These are phyloP conservation scores for Ophiothrix spiculata DNA, from an alignment of 35 echinoderm and acorn worm species.

Conservation along the genomic window DNA sequence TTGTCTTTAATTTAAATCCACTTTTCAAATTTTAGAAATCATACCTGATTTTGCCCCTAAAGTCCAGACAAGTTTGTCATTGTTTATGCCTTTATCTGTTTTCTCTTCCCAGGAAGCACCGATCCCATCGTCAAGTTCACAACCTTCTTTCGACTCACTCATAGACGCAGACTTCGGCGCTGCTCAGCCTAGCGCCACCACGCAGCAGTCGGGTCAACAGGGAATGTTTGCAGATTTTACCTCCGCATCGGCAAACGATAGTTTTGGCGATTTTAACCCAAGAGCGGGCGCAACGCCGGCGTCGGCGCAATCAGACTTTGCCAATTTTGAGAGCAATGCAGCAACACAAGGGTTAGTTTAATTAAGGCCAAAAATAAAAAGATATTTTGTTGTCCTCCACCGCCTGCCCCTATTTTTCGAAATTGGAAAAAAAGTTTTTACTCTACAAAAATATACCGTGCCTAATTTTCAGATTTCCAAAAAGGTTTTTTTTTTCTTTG, in stretches of 20 bases:
- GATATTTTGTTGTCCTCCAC: background rate
- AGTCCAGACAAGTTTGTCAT: background rate
- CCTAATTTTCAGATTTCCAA: no score
- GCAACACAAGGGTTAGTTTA: constrained; percentile 4
- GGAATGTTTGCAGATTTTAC: constrained; percentile 86
- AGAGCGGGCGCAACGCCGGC: constrained; percentile 55
- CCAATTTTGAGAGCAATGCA: constrained; percentile 55
- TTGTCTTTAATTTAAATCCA: no score
- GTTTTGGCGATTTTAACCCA: constrained; percentile 86
- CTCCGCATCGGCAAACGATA: constrained; percentile 66
- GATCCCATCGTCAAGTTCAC: background rate
- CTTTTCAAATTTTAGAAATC: no score
- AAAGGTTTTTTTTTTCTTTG: no score
- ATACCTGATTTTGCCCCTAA: background rate
- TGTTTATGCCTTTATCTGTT: background rate
- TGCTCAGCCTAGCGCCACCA: constrained; percentile 7
- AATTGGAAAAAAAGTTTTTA: no score
- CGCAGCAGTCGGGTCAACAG: background rate
- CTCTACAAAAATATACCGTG: no score
- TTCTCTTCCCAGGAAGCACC: background rate
- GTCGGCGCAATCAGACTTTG: constrained; percentile 54
- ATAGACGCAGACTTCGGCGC: constrained; percentile 7
- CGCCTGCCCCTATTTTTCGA: no score
- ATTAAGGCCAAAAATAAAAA: background rate
- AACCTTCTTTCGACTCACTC: constrained; percentile 23